Percentiles rank a stretch among this genome's conserved stretches.
Evolutionary conservation across 2,797 vertebrate genomes (phyloP).

Genomic region (Vespertilio murinus): DNA sequence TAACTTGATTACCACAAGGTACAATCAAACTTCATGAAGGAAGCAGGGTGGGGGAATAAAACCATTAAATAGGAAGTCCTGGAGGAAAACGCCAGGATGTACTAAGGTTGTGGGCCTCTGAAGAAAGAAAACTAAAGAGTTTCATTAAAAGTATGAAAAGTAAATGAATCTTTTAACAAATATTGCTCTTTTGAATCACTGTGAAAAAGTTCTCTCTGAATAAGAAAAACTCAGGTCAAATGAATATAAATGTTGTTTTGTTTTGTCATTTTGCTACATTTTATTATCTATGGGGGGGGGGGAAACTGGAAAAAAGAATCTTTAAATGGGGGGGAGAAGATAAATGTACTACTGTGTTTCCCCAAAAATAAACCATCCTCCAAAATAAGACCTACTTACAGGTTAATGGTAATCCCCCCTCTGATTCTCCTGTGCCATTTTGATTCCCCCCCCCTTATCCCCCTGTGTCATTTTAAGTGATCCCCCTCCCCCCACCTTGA

Average conservation of each 20-base stretch:
- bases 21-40: not conserved
- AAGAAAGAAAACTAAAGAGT: constrained; percentile 1
- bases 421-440: no score
- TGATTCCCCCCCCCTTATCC: no score
- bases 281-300: not conserved
- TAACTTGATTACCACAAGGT: not conserved
- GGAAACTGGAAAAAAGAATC: not conserved
- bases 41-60: not conserved
- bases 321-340: not conserved
- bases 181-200: constrained; percentile 19
- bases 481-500: no score
- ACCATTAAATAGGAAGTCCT: not conserved
- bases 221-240: not conserved
- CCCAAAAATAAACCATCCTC: no score
- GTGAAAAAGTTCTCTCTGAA: not conserved
- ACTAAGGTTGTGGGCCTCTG: not conserved
- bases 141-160: not conserved
- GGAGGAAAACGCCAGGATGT: not conserved
- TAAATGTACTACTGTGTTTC: no score
- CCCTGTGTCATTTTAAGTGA: no score
- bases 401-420: no score
- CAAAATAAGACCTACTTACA: no score
- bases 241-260: not conserved
- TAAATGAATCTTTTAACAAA: constrained; percentile 42
- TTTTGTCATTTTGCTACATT: not conserved